Evolutionary conservation across 1,140 invertebrate species (phyloP), one percentile per base, ranked within the genome.

Genomic region (Solenopsis fugax): DNA sequence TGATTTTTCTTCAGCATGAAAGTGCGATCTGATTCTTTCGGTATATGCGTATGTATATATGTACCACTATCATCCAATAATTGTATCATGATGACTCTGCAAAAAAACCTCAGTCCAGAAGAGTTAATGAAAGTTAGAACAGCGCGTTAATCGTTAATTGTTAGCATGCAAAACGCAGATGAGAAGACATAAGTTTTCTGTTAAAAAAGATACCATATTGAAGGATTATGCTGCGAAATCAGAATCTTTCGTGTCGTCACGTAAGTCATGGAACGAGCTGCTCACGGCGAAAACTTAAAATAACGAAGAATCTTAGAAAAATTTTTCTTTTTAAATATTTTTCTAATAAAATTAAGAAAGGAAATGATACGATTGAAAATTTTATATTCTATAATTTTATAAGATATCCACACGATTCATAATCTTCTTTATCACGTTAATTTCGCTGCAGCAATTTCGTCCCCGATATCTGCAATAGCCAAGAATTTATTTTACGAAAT

Each of bases 91-190:
- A 87, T 65, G 88, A 69, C 87, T 89, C 89, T 91, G 86, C 29
- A 88, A 89, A 92, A 56, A 91, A 89, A 87, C 80, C 50, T 80
- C 37, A 88, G 34, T 50, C 80, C 90, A 89, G 45, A 86, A 76
- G 71, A 86, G 87, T 95, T 94, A 95, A 90, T 93, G 80, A 87
- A 93, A 94, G 91, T 94, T 94, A 94, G 92, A 93, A 84, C 87
- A 93, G 91, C 93, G 77, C 87, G 82, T 94, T 93, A 93, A 84
- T 93, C 76, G 89, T 86, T 88, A 87, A 87, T 80, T 81, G 10
- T 58, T 69, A 45, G 67, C 94, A 94, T 94, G 93, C 93, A 93
- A 62, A 69, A 92, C 75, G 93, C 75, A 90, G 50, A 92, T 7
- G 76, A 92, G 76, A 92, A 72, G 69, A 85, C 45, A 88, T 71